Evolutionary conservation across 2,113 vertebrate species (phyloP).

Genomic region (Casuarius casuarius): DNA sequence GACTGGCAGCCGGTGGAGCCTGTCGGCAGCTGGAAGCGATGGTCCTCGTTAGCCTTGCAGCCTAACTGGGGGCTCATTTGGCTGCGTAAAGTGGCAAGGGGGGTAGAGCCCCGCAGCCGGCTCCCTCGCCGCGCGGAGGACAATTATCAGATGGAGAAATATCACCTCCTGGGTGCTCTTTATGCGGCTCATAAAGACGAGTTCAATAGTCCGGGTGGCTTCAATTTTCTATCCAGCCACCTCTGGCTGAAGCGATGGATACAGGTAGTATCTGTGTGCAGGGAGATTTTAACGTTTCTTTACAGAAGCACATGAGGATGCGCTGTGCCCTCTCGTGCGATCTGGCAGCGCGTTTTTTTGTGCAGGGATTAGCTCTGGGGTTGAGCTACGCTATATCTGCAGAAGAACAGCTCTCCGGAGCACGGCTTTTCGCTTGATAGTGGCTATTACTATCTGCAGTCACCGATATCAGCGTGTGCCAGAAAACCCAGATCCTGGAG

Average conservation of each 20-base stretch:
- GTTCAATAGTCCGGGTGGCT: background rate
- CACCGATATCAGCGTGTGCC: rapidly evolving
- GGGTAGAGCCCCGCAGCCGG: background rate
- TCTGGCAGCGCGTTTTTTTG: background rate
- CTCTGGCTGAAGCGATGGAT: background rate
- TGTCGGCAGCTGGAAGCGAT: background rate
- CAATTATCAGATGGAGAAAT: background rate
- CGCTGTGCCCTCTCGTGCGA: background rate
- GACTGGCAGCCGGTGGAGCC: background rate
- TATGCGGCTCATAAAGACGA: background rate
- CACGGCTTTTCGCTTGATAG: background rate
- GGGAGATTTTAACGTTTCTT: background rate
- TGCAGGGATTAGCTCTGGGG: background rate
- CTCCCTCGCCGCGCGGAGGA: rapidly evolving
- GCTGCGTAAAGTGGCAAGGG: background rate
- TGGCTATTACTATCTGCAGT: background rate
- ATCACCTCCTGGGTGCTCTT: background rate
- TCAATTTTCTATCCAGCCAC: background rate
- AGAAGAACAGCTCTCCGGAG: background rate
- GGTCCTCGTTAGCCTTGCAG: background rate
- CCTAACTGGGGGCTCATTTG: rapidly evolving
- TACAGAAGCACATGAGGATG: background rate
- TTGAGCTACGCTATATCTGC: background rate
- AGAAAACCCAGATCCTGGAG: background rate
- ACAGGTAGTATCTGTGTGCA: background rate